phyloP scores from a whole-genome alignment of 2,888 invertebrate genomes.

The Syrista parreyssii region DNA sequence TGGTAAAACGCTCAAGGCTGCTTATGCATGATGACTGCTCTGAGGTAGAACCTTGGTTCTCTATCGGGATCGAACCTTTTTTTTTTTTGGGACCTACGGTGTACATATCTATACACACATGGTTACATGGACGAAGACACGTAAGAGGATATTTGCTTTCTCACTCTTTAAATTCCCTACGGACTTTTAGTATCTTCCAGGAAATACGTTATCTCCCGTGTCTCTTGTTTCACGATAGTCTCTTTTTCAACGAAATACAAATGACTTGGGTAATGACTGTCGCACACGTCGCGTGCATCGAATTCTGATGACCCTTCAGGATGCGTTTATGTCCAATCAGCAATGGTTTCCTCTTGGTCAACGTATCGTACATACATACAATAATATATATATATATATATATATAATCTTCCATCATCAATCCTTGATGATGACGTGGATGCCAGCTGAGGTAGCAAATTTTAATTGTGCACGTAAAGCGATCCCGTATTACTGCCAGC shows the following conservation, averaged over 20 bases:
- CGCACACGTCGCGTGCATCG: neutral
- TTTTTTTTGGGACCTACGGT: neutral
- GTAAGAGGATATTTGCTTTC: neutral
- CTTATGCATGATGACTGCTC: neutral
- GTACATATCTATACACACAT: neutral
- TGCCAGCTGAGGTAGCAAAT: neutral
- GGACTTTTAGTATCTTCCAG: neutral
- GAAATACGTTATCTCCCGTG: neutral
- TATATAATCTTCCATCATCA: neutral
- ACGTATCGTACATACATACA: neutral
- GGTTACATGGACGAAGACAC: too few species aligned
- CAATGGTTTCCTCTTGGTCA: neutral
- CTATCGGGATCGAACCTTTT: neutral
- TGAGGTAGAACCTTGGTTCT: neutral
- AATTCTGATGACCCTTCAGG: neutral
- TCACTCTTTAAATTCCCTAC: neutral
- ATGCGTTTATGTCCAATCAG: neutral
- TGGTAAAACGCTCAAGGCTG: neutral
- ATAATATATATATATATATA: neutral
- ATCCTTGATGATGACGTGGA: neutral
- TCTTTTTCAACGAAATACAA: neutral
- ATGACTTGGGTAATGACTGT: neutral
- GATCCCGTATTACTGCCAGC: neutral
- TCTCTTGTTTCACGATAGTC: neutral
- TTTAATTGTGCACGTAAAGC: neutral